Evolutionary conservation across 2,888 invertebrate genomes (phyloP).

Genomic region (Blastobasis lacticolella): DNA sequence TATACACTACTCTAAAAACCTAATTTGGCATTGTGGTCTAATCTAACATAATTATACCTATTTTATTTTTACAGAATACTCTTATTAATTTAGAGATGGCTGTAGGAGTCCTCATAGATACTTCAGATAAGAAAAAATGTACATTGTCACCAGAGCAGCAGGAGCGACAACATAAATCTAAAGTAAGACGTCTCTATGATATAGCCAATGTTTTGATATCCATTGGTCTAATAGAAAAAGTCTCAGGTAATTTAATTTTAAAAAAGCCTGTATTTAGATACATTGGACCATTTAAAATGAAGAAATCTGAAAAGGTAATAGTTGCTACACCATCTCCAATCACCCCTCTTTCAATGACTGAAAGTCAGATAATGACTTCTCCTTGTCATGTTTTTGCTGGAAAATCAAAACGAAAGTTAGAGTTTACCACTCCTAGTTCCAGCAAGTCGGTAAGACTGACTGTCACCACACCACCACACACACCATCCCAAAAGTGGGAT

Average conservation of each 20-base stretch:
- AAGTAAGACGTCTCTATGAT: slow-evolving; percentile 83
- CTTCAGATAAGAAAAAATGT: slow-evolving; percentile 61
- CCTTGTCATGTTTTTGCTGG: slow-evolving; percentile 50
- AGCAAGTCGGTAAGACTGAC: slow-evolving; percentile 49
- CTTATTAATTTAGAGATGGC: slow-evolving; percentile 80
- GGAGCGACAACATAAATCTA: slow-evolving; percentile 76
- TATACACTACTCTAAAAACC: slow-evolving; percentile 8
- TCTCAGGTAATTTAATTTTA: slow-evolving; percentile 74
- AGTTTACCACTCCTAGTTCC: slow-evolving; percentile 55
- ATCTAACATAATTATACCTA: neutral
- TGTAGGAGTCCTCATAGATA: slow-evolving; percentile 76
- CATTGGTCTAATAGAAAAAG: slow-evolving; percentile 81
- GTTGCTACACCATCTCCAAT: slow-evolving; percentile 49
- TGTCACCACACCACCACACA: slow-evolving; percentile 57
- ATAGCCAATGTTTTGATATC: slow-evolving; percentile 86
- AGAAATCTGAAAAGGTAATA: slow-evolving; percentile 41
- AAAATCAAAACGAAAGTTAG: slow-evolving; percentile 63
- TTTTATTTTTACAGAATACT: slow-evolving; percentile 64
- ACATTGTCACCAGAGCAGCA: slow-evolving; percentile 65
- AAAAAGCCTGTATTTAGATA: slow-evolving; percentile 81
- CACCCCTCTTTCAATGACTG: slow-evolving; percentile 46
- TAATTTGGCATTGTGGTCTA: neutral
- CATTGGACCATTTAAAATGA: slow-evolving; percentile 69
- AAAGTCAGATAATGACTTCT: slow-evolving; percentile 36
- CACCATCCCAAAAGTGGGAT: slow-evolving; percentile 71